Evolutionary conservation across 2,888 invertebrate genomes (phyloP), one percentile per base, ranked within the genome.

Genomic region (Agrochola litura): DNA sequence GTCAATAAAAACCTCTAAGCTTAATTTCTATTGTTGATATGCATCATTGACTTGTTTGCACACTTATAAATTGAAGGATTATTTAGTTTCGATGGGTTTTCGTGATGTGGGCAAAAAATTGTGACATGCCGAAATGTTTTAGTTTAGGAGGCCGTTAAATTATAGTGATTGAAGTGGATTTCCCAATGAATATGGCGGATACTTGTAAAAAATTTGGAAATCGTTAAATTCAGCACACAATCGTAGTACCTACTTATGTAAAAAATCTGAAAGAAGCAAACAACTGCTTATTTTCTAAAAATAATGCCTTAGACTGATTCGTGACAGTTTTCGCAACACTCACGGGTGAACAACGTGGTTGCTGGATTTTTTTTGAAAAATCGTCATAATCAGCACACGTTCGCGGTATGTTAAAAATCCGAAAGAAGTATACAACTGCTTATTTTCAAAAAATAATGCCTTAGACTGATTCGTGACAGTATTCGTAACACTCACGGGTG

Each of bases 11-110:
- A 81, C 70, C 74, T 43, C 72, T 75, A 72, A 37, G 41, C 49
- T 67, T 75, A 79, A 84, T 82, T 82, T 73, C 68, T 58, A 81
- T 89, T 87, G 88, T 88, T 76, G 85, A 46, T 77, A 81, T 72
- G 88, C 88, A 64, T 83, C 84, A 81, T 22, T 84, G 81, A 43
- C 65, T 81, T 70, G 68, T 86, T 81, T 77, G 87, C 75, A 75
- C 79, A 81, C 63, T 81, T 74, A 67, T 54, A 73, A 71, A 77
- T 75, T 46, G 61, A 81, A 81, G 79, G 79, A 68, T 87, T 61
- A 78, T 86, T 76, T 76, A 76, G 61, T 68, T 73, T 12, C 16
- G 16, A 43, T 74, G 19, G 58, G 43, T 64, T 74, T 74, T 22
- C 12, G 56, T 69, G 22, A n/a, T 25, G 8, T 10, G 0, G 54